Conservation (phyloP, 1,140 invertebrate species). For the Bilobella aurantiaca region DNA sequence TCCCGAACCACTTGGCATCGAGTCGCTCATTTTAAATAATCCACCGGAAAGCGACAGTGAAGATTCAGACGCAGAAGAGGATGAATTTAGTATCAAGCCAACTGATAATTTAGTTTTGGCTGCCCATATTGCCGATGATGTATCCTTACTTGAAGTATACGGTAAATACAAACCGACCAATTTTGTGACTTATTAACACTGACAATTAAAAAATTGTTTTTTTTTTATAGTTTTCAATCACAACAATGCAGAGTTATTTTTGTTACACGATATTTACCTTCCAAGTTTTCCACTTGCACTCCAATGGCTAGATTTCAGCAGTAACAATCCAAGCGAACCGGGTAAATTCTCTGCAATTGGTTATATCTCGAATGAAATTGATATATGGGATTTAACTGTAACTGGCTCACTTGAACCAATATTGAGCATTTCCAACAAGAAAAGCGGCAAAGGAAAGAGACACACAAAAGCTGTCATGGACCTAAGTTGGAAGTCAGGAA, state of each 20-base stretch:
- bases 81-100: slow-evolving; percentile 80
- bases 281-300: slow-evolving; percentile 79
- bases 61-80: slow-evolving; percentile 66
- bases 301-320: slow-evolving; percentile 80
- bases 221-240: slow-evolving; percentile 74
- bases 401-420: slow-evolving; percentile 78
- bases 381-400: slow-evolving; percentile 90
- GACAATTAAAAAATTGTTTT: too few species aligned
- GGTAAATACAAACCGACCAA: slow-evolving; percentile 43
- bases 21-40: slow-evolving; percentile 50
- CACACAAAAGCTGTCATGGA: slow-evolving; percentile 85
- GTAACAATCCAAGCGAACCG: slow-evolving; percentile 41
- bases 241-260: slow-evolving; percentile 73
- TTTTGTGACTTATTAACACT: too few species aligned
- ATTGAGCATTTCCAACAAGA: slow-evolving; percentile 64
- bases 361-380: slow-evolving; percentile 79
- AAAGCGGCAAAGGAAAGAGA: slow-evolving; percentile 63
- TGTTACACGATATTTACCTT: slow-evolving; percentile 83
- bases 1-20: slow-evolving; percentile 41
- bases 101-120: slow-evolving; percentile 81
- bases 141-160: slow-evolving; percentile 74
- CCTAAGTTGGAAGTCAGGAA: slow-evolving; percentile 78
- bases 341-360: slow-evolving; percentile 85
- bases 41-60: slow-evolving; percentile 45
- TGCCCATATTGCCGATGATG: slow-evolving; percentile 75